Conservation (phyloP, 2,113 vertebrate genomes). For the Geothlypis trichas region DNA sequence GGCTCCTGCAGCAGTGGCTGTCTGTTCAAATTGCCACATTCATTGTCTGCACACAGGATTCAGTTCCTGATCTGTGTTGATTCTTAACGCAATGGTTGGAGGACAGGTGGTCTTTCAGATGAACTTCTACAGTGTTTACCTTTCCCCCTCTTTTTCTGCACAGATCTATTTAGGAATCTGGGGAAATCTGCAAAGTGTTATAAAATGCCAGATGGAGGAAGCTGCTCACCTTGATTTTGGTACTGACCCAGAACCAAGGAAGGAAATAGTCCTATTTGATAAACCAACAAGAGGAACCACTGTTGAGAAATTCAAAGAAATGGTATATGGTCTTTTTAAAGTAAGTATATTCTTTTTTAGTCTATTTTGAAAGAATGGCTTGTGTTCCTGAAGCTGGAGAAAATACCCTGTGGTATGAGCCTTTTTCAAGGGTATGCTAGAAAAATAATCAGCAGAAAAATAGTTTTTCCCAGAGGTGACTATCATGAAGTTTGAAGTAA, state of each 20-base stretch:
- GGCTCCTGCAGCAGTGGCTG: background rate
- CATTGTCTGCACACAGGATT: background rate
- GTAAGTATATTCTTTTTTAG: slow-evolving; percentile 69
- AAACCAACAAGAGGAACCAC: slow-evolving; percentile 94
- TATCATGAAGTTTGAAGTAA: background rate
- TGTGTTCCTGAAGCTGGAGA: background rate
- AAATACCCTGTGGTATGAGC: background rate
- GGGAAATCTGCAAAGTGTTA: slow-evolving; percentile 92
- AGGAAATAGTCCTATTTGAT: slow-evolving; percentile 86
- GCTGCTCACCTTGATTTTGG: slow-evolving; percentile 84
- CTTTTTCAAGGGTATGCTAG: background rate
- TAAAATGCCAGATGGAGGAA: slow-evolving; percentile 95
- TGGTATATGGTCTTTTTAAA: slow-evolving; percentile 92
- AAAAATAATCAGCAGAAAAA: background rate
- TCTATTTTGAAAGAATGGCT: background rate
- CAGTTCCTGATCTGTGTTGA: background rate
- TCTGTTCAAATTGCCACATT: background rate
- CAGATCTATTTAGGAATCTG: slow-evolving; percentile 95
- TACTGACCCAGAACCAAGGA: slow-evolving; percentile 87
- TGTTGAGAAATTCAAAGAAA: slow-evolving; percentile 96
- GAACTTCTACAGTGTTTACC: background rate
- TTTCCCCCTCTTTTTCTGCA: background rate
- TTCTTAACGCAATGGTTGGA: background rate
- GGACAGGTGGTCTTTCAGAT: background rate
- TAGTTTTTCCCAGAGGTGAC: background rate